Evolutionary conservation across 1,140 invertebrate species (phyloP), one percentile per base, ranked within the genome.

Genomic region (Caligus rogercresseyi): DNA sequence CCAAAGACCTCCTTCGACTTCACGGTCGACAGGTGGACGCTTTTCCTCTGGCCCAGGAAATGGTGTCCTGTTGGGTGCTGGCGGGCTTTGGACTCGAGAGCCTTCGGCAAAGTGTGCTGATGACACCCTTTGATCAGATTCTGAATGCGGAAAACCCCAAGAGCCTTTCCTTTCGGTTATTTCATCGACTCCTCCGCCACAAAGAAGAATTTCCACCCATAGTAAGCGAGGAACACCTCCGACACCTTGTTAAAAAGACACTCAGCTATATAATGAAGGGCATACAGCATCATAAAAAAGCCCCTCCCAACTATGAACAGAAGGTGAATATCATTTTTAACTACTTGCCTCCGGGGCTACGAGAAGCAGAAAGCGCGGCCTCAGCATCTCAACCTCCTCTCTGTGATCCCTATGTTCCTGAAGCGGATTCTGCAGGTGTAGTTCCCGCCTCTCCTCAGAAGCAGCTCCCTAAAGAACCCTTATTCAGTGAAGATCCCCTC

Each of bases 261-360:
- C n/a, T 60, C 24, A 15, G 15, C 20, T 60, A 26, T 60, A n/a
- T 60, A 11, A 25, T 60, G 57, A 60, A 25, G 43, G 57, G 57
- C 2, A 43, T 11, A 11, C 7, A 43, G 31, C 7, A 7, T n/a
- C 7, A 7, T 11, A n/a, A 11, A 7, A 43, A 25, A 60, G 26
- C 57, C 15, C 26, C 57, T 51, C 13, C 18, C n/a, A 25, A 25
- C 2, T 57, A 23, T 23, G 31, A 43, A 43, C 31, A 43, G 31
- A n/a, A n/a, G n/a, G n/a, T 43, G 31, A 60, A 43, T 43, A 43
- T 60, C 2, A 18, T 43, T 2, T 60, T 60, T 20, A 60, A 60
- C 19, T 60, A 60, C n/a, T 43, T 60, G 20, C 57, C 57, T n/a
- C 57, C 57, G 13, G 57, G 57, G 16, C 26, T 60, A 15, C 21